These are phyloP conservation scores for Altica lythri DNA, from an alignment of 2,888 invertebrate genomes.

Conservation along the genomic window DNA sequence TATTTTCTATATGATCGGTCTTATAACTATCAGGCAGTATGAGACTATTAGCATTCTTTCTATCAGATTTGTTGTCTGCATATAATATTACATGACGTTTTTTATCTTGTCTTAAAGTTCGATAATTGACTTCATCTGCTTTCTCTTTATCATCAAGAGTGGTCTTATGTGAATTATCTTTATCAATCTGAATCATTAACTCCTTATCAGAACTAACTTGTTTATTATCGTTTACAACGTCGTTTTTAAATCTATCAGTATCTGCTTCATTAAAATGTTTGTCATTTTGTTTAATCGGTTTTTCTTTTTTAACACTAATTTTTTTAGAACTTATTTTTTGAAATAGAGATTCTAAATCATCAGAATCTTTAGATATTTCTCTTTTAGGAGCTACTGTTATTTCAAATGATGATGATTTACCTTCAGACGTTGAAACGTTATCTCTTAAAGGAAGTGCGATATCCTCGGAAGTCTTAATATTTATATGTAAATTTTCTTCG, in stretches of 20 bases:
- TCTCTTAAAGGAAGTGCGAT: too few species aligned
- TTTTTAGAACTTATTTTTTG: neutral
- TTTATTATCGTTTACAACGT: neutral
- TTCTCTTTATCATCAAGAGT: neutral
- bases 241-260: neutral
- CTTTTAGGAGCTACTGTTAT: neutral
- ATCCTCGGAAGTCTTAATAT: too few species aligned
- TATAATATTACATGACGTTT: constrained; percentile 13
- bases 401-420: too few species aligned
- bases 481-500: too few species aligned
- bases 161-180: too few species aligned
- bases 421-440: too few species aligned
- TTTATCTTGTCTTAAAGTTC: neutral
- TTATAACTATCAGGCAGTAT: neutral
- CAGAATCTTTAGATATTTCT: constrained; percentile 1
- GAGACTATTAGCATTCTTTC: constrained; percentile 4
- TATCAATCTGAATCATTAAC: too few species aligned
- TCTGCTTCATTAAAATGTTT: neutral
- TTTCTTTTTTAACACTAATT: too few species aligned
- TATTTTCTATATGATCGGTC: neutral
- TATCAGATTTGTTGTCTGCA: constrained; percentile 8
- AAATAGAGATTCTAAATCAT: constrained; percentile 8
- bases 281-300: neutral
- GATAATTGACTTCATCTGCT: too few species aligned
- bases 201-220: too few species aligned